Conservation (phyloP, 2,113 vertebrate species). For the Capreolus pygargus region DNA sequence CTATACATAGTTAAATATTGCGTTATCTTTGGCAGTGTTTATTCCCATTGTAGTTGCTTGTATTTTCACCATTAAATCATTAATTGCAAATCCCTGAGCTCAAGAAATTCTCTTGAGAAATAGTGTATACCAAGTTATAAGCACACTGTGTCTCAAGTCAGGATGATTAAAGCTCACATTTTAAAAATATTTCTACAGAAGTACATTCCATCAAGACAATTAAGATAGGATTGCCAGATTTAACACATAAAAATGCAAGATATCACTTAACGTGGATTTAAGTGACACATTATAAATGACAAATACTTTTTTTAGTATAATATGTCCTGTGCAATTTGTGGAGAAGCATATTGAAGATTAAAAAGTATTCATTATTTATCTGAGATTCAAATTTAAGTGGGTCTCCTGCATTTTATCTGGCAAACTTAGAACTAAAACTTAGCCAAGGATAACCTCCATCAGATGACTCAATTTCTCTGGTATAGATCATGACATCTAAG, state of each 20-base stretch:
- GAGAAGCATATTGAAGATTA: not conserved
- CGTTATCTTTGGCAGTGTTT: not conserved
- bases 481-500: conserved; percentile 78
- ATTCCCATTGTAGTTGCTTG: not conserved
- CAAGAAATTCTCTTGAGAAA: not conserved
- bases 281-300: not conserved
- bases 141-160: not conserved
- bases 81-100: not conserved
- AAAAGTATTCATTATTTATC: not conserved
- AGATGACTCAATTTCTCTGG: conserved; percentile 65
- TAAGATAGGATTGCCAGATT: not conserved
- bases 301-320: not conserved
- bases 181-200: not conserved
- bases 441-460: conserved; percentile 38
- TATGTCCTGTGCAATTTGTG: not conserved
- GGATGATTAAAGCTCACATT: not conserved
- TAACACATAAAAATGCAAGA: not conserved
- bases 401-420: not conserved
- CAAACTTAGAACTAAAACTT: not conserved
- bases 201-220: not conserved
- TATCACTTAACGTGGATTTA: not conserved
- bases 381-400: conserved; percentile 17
- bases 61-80: not conserved
- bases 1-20: not conserved
- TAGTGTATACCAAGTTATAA: not conserved